These are phyloP conservation scores for Andrena marginata DNA, from an alignment of 2,888 invertebrate species.

Conservation along the genomic window DNA sequence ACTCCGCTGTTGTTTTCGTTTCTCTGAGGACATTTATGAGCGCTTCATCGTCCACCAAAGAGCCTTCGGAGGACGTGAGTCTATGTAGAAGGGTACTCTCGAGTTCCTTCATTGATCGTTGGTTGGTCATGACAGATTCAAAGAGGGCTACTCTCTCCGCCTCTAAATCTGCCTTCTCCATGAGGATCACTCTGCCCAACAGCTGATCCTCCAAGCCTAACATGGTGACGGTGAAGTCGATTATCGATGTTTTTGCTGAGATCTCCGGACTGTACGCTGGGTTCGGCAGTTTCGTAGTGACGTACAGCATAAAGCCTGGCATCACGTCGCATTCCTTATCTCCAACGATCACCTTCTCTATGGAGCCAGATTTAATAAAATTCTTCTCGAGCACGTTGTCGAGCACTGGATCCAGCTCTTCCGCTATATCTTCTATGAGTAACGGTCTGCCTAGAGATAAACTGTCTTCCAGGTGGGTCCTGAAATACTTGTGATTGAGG, in stretches of 20 bases:
- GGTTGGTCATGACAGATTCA: conserved; percentile 98
- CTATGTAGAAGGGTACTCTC: conserved; percentile 96
- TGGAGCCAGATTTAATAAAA: conserved; percentile 98
- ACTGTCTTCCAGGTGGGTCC: conserved; percentile 95
- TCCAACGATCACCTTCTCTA: conserved; percentile 96
- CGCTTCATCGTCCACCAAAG: conserved; percentile 97
- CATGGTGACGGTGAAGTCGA: conserved; percentile 99
- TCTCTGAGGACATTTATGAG: conserved; percentile 95
- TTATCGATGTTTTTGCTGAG: conserved; percentile 98
- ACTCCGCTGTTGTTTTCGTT: conserved; percentile 94
- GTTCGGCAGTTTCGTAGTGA: conserved; percentile 98
- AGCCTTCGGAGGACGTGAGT: conserved; percentile 97
- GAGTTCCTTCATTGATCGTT: conserved; percentile 97
- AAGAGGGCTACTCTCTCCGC: conserved; percentile 96
- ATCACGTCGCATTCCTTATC: conserved; percentile 99
- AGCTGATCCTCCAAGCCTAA: conserved; percentile 98
- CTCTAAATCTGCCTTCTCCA: conserved; percentile 98
- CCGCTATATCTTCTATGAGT: conserved; percentile 97
- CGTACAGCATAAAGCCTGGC: conserved; percentile 97
- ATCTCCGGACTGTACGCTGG: conserved; percentile 99
- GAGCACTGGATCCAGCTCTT: conserved; percentile 97
- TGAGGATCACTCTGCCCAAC: conserved; percentile 96
- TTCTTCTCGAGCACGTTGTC: conserved; percentile 99
- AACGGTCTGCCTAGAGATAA: conserved; percentile 95
- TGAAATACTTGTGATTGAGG: conserved; percentile 97